These are phyloP conservation scores for Sebastes nivosus DNA, from an alignment of 2,797 vertebrate genomes.

Conservation along the genomic window DNA sequence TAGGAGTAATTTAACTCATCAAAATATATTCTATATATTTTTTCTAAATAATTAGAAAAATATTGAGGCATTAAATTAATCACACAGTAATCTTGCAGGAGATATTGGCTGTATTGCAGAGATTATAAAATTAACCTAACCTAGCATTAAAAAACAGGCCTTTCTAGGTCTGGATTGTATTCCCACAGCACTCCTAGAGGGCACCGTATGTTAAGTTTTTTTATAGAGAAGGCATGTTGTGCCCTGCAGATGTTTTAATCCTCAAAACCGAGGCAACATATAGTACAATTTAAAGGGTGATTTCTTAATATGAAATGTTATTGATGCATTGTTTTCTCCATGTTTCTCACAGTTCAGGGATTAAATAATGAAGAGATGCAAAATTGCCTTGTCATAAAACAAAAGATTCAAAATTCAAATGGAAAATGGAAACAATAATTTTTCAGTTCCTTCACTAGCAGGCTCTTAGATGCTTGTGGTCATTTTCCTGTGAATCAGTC, in stretches of 20 bases:
- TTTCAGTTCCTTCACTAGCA: not conserved
- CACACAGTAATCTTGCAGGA: not conserved
- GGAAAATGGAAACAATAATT: slow-evolving; percentile 9
- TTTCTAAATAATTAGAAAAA: not conserved
- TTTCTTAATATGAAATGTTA: not conserved
- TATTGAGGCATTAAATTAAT: not conserved
- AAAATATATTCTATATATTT: not conserved
- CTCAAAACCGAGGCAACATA: not conserved
- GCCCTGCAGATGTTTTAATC: not conserved
- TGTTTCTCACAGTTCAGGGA: not conserved
- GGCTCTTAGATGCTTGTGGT: slow-evolving; percentile 22
- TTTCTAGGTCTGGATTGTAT: not conserved
- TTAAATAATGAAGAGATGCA: not conserved
- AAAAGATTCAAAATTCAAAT: not conserved
- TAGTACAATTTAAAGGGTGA: not conserved
- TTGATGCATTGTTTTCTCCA: accelerated
- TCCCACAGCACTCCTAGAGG: slow-evolving; percentile 6
- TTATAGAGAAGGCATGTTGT: not conserved
- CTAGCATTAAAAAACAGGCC: not conserved
- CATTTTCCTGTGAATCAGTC: slow-evolving; percentile 71
- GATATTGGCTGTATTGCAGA: not conserved
- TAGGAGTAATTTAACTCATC: not conserved
- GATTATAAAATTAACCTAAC: not conserved
- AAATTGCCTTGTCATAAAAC: not conserved
- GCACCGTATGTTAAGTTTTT: not conserved